Conservation (phyloP, 2,888 invertebrate species). For the Eumacrocentrus americanus region DNA sequence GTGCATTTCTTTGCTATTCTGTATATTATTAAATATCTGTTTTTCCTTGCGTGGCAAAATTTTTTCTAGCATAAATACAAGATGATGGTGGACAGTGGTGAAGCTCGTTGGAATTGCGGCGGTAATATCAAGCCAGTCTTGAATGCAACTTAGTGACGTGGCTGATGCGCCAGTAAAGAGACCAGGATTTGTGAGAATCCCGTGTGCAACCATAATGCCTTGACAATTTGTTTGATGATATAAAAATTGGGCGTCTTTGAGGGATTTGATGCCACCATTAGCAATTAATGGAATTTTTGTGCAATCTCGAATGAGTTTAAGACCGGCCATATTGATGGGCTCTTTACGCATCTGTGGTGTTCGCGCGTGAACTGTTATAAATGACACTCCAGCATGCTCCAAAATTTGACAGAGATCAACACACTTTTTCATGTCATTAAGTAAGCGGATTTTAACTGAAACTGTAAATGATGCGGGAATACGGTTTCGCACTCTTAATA, state of each 20-base stretch:
- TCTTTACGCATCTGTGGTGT: constrained; percentile 85
- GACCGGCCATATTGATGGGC: constrained; percentile 72
- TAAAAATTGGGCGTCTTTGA: constrained; percentile 74
- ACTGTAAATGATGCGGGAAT: constrained; percentile 80
- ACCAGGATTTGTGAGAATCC: constrained; percentile 88
- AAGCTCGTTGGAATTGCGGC: constrained; percentile 67
- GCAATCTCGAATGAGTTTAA: constrained; percentile 74
- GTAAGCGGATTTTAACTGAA: constrained; percentile 90
- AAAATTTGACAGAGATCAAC: constrained; percentile 80
- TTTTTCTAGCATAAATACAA: constrained; percentile 94
- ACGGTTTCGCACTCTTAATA: constrained; percentile 75
- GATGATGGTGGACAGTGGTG: constrained; percentile 92
- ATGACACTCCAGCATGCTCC: constrained; percentile 86
- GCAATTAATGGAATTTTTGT: constrained; percentile 85
- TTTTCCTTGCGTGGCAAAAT: constrained; percentile 75
- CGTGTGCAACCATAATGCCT: constrained; percentile 93
- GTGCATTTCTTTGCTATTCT: constrained; percentile 72
- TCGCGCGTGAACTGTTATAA: constrained; percentile 90
- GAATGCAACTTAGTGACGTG: constrained; percentile 81
- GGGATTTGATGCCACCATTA: constrained; percentile 85
- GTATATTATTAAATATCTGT: constrained; percentile 78
- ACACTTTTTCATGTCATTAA: constrained; percentile 73
- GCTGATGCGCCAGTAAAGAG: constrained; percentile 75
- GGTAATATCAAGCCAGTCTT: constrained; percentile 80
- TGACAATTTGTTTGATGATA: constrained; percentile 72